Conservation (phyloP, 2,888 invertebrate genomes). For the Leptodirus hochenwartii region DNA sequence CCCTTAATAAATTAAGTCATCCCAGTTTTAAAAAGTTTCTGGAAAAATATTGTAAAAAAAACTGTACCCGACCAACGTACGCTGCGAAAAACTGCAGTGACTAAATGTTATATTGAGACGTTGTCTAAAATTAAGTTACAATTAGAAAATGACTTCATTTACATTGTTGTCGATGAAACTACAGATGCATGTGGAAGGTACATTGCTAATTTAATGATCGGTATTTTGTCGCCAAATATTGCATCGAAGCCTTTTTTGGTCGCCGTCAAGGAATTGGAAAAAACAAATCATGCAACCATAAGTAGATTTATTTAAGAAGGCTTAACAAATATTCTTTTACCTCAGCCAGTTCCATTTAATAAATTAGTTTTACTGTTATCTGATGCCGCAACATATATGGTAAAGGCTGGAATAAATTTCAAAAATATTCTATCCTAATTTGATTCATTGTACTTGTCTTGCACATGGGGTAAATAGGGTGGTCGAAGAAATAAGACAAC, state of each 20-base stretch:
- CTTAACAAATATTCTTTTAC: too few relatives aligned
- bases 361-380: background rate
- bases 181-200: slow-evolving; percentile 1
- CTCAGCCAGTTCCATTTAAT: background rate
- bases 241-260: background rate
- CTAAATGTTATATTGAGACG: background rate
- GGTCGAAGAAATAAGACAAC: too few relatives aligned
- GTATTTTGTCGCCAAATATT: background rate
- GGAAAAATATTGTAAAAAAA: background rate
- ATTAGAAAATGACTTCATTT: slow-evolving; percentile 2
- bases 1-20: slow-evolving; percentile 1
- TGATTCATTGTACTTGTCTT: too few relatives aligned
- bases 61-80: too few relatives aligned
- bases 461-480: too few relatives aligned
- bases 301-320: slow-evolving; percentile 1
- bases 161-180: slow-evolving; percentile 1
- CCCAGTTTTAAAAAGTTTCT: background rate
- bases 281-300: background rate
- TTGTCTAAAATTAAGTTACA: background rate
- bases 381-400: slow-evolving; percentile 1
- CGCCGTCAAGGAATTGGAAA: slow-evolving; percentile 1
- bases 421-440: too few relatives aligned
- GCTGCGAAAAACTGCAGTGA: background rate
- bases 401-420: slow-evolving; percentile 1
- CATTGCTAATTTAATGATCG: background rate